Base-by-base conservation (phyloP, 2,797 vertebrate species). In the Danio tinwini region DNA sequence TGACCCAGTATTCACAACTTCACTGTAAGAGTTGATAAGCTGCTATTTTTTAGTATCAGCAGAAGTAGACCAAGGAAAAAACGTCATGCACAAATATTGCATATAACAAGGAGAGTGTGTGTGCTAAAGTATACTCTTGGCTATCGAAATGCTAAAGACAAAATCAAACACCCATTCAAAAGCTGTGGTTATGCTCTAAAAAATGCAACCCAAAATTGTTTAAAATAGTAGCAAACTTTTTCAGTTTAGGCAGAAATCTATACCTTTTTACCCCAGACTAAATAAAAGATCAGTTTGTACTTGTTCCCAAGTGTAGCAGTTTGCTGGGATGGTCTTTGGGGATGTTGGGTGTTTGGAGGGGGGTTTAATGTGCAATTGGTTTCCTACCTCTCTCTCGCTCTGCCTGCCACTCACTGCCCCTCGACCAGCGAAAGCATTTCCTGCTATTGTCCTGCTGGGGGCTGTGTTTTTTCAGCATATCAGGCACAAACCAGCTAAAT, bases 401-500 rank as follows among this genome's bases (percentile, higher is more conserved):
- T 73, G 68, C 67, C 76, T 52, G 6, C 77, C 84, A 69, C 55
- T 82, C 69, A 74, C 17, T 74, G 12, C 74, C 50, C 64, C 68
- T 44, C 67, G 45, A 73, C 42, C 8, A 29, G 61, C 39, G 4
- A 13, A 77, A 74, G 47, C 7, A 74, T 84, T 92, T 93, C 92
- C 92, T 90, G 84, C 45, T 58, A 90, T 94, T 94, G 91, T 94
- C 87, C 78, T 84, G 29, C 49, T 49, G 53, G 83, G 84, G 73
- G 47, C 19, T 50, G 68, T 85, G 81, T 85, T 89, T 82, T 84
- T 80, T 69, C 64, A 79, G 64, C 70, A 71, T 53, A 50, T 75
- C 81, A 52, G 9, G 45, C 77, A 29, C 45, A 52, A 62, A n/a
- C 80, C n/a, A 74, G 40, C 65, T 9, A 78, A 29, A 29, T 47